Evolutionary conservation across 2,888 invertebrate species (phyloP).

Genomic region (Cordilura impudica): DNA sequence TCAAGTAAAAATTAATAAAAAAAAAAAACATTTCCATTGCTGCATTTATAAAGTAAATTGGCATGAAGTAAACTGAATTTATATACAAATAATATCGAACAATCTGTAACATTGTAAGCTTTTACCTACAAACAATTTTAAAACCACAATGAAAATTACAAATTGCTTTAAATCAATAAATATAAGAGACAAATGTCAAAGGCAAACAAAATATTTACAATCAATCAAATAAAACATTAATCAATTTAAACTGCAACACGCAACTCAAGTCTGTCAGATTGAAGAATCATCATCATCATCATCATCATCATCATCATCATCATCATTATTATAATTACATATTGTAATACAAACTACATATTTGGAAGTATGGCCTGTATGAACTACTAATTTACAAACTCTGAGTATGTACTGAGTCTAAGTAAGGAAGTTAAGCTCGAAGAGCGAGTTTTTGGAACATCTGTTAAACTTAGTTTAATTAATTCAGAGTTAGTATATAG

Average conservation of each 20-base stretch:
- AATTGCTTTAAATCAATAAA: not conserved
- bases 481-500: too few species aligned
- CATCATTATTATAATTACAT: too few species aligned
- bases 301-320: not conserved
- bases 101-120: too few species aligned
- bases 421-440: not conserved
- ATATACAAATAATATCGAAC: too few species aligned
- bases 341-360: not conserved
- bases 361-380: not conserved
- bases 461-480: too few species aligned
- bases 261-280: slow-evolving; percentile 3
- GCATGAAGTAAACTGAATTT: too few species aligned
- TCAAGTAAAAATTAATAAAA: too few species aligned
- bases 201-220: not conserved
- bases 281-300: not conserved
- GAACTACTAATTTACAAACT: not conserved
- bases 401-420: not conserved
- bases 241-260: not conserved
- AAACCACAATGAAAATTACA: not conserved
- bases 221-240: slow-evolving; percentile 13
- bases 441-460: too few species aligned
- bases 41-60: too few species aligned
- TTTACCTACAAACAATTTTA: not conserved
- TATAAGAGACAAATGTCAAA: slow-evolving; percentile 1
- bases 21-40: too few species aligned